These are phyloP conservation scores for Tetranychus truncatus DNA, from an alignment of 2,888 invertebrate species.

Conservation along the genomic window DNA sequence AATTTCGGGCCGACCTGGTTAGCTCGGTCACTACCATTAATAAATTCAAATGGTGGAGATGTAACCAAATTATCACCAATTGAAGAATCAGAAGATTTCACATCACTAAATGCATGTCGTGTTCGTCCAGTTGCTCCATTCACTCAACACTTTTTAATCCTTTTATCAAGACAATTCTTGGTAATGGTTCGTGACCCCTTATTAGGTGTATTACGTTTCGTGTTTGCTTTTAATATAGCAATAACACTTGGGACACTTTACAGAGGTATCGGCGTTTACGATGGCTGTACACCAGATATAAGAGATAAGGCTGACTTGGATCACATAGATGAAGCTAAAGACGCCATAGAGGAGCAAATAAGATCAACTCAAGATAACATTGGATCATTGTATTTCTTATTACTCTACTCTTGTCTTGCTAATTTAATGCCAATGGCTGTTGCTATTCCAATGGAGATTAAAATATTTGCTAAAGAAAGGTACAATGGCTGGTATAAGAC, in stretches of 20 bases:
- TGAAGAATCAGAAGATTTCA: neutral
- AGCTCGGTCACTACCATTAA: neutral
- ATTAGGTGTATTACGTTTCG: neutral
- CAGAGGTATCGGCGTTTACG: neutral
- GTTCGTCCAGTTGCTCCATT: neutral
- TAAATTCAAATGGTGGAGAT: neutral
- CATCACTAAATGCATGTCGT: neutral
- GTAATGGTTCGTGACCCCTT: neutral
- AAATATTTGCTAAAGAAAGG: slow-evolving; percentile 9
- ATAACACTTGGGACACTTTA: neutral
- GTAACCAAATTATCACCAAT: neutral
- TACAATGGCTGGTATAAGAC: slow-evolving; percentile 9
- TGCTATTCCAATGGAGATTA: neutral
- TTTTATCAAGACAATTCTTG: neutral
- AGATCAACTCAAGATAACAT: slow-evolving; percentile 70
- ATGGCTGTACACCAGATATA: neutral
- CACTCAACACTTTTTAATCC: neutral
- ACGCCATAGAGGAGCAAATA: neutral
- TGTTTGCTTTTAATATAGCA: slow-evolving; percentile 30
- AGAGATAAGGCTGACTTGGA: neutral
- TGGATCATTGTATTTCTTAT: slow-evolving; percentile 34
- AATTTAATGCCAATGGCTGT: neutral
- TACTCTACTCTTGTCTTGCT: neutral
- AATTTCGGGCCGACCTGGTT: too few species aligned
- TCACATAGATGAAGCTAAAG: neutral